Base-by-base conservation (phyloP, 2,797 vertebrate genomes). In the Anisognathus igniventris region DNA sequence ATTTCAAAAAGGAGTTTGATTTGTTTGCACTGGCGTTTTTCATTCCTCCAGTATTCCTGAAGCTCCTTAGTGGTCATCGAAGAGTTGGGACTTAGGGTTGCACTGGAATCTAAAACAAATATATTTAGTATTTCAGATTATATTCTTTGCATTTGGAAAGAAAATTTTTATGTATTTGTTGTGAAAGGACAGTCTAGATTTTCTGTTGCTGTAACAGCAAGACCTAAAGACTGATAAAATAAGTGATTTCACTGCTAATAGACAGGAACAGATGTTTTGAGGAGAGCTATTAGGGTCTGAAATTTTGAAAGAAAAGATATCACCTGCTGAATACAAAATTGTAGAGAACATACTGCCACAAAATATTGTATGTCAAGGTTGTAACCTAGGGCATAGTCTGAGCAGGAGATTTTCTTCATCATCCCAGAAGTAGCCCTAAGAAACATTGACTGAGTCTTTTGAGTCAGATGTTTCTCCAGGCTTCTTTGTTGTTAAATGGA, bases 41-140 rank as follows among this genome's bases (percentile, higher is more conserved):
- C 97, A 2, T 92, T 97, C 79, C 84, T 97, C 98, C 98, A 98
- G 23, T 99, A 98, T 86, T 99, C 98, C 97, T 99, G 99, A 80
- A 99, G 98, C 95, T 99, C 98, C 88, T 97, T 98, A 2, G 99
- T 99, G 77, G 99, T 99, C 97, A 99, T 98, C 7, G 98, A 98
- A 66, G 98, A 98, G 68, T 97, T 96, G 61, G 97, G 86, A 44
- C 91, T 94, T 14, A 42, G 44, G 45, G 83, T 78, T 12, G 72
- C 17, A 14, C 14, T 81, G 31, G 31, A 53, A 62, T 57, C 97
- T 96, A 86, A 47, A 95, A 84, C 16, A 2, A 73, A 70, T 23
- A 37, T 18, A 56, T 74, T 80, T 44, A 53, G 10, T 33, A 76
- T 48, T 79, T 72, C 23, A 91, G 20, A 28, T 27, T 57, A 30